Evolutionary conservation across 2,113 vertebrate genomes (phyloP).

Genomic region (Oryzias woworae): DNA sequence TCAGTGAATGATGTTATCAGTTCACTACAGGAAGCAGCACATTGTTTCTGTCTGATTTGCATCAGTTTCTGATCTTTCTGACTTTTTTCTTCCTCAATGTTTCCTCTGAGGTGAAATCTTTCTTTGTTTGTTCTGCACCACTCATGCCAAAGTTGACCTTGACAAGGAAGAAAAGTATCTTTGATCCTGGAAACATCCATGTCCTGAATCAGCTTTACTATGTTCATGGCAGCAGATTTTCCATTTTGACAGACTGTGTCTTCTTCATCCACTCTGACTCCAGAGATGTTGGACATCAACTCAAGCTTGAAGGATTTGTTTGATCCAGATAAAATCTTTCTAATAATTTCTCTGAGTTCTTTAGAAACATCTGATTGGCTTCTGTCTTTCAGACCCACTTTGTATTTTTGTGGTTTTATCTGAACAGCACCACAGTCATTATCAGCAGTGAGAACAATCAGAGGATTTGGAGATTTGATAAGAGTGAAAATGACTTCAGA

Average conservation of each 20-base stretch:
- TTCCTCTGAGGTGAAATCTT: conserved; percentile 57
- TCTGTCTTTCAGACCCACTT: conserved; percentile 59
- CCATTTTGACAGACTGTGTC: conserved; percentile 32
- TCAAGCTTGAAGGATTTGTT: conserved; percentile 40
- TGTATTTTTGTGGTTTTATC: conserved; percentile 29
- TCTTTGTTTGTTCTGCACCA: conserved; percentile 75
- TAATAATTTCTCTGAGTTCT: conserved; percentile 54
- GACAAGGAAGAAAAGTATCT: conserved; percentile 38
- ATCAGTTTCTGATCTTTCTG: conserved; percentile 62
- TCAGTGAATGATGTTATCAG: conserved; percentile 33
- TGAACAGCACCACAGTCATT: not conserved
- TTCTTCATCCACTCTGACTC: conserved; percentile 67
- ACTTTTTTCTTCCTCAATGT: conserved; percentile 55
- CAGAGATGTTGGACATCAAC: conserved; percentile 29
- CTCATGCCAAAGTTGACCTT: conserved; percentile 57
- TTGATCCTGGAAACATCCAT: conserved; percentile 64
- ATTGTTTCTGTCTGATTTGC: conserved; percentile 63
- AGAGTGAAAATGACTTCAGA: conserved; percentile 33
- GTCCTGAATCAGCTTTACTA: conserved; percentile 39
- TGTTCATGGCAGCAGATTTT: conserved; percentile 33
- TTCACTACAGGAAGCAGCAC: not conserved
- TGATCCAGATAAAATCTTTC: conserved; percentile 37
- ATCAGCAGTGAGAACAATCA: conserved; percentile 66
- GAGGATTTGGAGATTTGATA: conserved; percentile 41
- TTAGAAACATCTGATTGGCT: conserved; percentile 63